Conservation (phyloP, 2,113 vertebrate species). For the Argyrosomus japonicus region DNA sequence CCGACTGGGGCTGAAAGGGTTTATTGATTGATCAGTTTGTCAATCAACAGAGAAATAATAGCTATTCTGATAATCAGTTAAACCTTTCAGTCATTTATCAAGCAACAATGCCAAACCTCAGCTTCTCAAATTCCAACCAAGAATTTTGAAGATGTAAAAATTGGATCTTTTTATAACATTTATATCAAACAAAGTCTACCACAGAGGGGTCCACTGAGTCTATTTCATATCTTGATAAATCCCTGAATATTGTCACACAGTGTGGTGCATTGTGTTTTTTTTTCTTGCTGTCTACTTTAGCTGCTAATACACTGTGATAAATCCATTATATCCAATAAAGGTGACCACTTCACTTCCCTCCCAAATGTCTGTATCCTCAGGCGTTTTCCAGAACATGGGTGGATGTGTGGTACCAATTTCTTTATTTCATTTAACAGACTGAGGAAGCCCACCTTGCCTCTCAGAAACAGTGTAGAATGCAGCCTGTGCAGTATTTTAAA, state of each 20-base stretch:
- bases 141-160: no score
- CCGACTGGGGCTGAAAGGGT: background rate
- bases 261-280: background rate
- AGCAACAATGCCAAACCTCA: background rate
- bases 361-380: background rate
- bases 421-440: background rate
- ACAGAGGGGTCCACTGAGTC: background rate
- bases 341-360: background rate
- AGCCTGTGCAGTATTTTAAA: background rate
- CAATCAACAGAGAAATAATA: slow-evolving; percentile 14
- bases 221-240: background rate
- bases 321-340: background rate
- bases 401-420: background rate
- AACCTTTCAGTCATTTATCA: background rate
- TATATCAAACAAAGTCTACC: background rate
- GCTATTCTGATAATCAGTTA: slow-evolving; percentile 1
- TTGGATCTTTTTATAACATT: background rate
- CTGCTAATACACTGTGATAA: background rate
- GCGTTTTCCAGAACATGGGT: background rate
- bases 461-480: background rate
- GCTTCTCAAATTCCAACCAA: background rate
- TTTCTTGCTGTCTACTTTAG: background rate
- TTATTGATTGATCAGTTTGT: slow-evolving; percentile 11
- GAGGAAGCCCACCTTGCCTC: background rate
- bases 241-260: background rate